Percentiles rank a stretch among this genome's conserved stretches.
phyloP scores from a whole-genome alignment of 2,888 invertebrate genomes.

The Mactromeris polynyma region DNA sequence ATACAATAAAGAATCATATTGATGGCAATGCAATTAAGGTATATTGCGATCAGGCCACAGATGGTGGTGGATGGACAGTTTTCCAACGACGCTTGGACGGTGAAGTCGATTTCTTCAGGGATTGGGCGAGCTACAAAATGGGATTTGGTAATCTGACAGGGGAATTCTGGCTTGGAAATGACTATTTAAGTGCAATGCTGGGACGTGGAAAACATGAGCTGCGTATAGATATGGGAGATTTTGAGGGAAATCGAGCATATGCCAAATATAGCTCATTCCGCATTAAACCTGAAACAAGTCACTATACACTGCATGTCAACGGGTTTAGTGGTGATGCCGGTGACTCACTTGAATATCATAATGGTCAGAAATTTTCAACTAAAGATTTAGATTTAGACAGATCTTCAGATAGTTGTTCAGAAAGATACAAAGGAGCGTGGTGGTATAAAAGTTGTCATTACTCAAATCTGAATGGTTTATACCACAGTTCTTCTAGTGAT shows the following conservation, averaged over 20 bases:
- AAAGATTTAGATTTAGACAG: conserved; percentile 11
- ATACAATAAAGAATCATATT: neutral
- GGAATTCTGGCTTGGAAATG: conserved; percentile 56
- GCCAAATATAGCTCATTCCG: conserved; percentile 48
- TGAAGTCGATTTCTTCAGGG: conserved; percentile 34
- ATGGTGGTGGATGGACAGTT: conserved; percentile 49
- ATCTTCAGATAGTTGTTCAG: neutral
- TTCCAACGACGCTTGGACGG: conserved; percentile 31
- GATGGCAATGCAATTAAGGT: neutral
- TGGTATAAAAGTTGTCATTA: neutral
- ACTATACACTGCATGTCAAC: conserved; percentile 32
- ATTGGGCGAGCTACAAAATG: conserved; percentile 49
- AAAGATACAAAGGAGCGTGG: neutral
- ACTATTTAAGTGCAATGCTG: conserved; percentile 26
- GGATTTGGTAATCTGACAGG: conserved; percentile 48
- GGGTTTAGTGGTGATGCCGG: conserved; percentile 52
- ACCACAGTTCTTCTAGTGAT: neutral
- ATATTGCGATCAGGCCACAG: conserved; percentile 48
- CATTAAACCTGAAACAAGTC: conserved; percentile 11
- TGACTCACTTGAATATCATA: conserved; percentile 40
- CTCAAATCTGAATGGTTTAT: conserved; percentile 3
- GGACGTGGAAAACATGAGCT: conserved; percentile 27
- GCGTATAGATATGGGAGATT: conserved; percentile 45
- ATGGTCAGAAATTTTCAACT: conserved; percentile 22
- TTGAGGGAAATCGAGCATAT: conserved; percentile 38